Base-by-base conservation (phyloP, 2,797 vertebrate genomes). In the Phataginus tricuspis region DNA sequence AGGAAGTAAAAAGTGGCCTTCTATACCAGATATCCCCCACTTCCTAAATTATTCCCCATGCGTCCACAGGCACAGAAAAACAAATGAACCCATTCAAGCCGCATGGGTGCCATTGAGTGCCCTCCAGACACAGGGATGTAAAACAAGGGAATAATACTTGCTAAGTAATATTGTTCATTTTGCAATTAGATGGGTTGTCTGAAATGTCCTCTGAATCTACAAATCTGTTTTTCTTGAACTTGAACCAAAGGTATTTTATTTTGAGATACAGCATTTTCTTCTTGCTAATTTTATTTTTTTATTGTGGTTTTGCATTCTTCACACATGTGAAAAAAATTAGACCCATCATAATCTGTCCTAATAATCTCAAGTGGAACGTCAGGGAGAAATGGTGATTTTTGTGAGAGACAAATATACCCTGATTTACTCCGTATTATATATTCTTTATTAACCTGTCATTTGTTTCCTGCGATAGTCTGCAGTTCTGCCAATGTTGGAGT, bases 191-290 rank as follows among this genome's bases (percentile, higher is more conserved):
- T 90, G 13, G 19, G 8, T 94, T 74, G 27, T 51, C 34, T 25
- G 14, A 78, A 68, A 74, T 63, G 10, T 71, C 34, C 27, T 90
- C 63, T 74, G 5, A 57, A 72, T 53, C 37, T 83, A 34, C 21
- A 86, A 93, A 55, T 82, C 5, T 74, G 69, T 74, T 42, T 72
- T 78, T 85, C 29, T 59, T 64, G 75, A 94, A 91, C 51, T 77
- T 92, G n/a, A 64, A 77, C 14, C 84, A 37, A 86, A 77, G 21
- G n/a, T 27, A 29, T 80, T 90, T 95, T 59, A 79, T 88, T 87
- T 89, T 86, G 25, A 49, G 45, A 53, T 29, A 12, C 4, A 68
- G 4, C 8, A 4, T 71, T 95, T 94, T 78, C 25, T 92, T 7
- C 42, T 14, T 55, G 11, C 45, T 87, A 53, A 63, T 85, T 72